These are phyloP conservation scores for Oncorhynchus nerka DNA, from an alignment of 2,113 vertebrate species.

Conservation along the genomic window DNA sequence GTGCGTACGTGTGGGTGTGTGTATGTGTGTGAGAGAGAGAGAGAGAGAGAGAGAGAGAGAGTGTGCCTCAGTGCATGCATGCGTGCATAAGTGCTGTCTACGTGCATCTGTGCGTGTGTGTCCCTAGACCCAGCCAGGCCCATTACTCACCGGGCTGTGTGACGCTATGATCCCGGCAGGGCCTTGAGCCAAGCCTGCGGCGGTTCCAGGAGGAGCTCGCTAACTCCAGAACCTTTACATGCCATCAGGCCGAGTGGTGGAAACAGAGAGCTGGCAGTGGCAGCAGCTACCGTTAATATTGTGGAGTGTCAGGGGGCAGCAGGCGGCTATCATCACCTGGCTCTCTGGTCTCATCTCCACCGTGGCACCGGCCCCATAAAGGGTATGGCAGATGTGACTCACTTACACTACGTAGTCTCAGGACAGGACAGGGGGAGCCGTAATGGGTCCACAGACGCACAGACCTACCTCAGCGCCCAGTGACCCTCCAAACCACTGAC, in stretches of 20 bases:
- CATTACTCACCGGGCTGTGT: constrained; percentile 3
- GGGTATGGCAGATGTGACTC: constrained; percentile 18
- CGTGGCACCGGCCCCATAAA: constrained; percentile 10
- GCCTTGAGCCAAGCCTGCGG: constrained; percentile 60
- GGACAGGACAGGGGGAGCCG: neutral
- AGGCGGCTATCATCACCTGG: constrained; percentile 44
- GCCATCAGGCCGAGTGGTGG: constrained; percentile 39
- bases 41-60: too few relatives aligned
- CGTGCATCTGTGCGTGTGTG: neutral
- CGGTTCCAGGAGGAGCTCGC: constrained; percentile 56
- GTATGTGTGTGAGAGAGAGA: too few relatives aligned
- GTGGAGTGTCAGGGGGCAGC: constrained; percentile 44
- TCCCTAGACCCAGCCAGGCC: neutral
- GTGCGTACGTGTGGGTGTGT: constrained; percentile 16
- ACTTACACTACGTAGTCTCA: constrained; percentile 16
- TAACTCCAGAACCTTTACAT: constrained; percentile 47
- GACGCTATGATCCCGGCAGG: constrained; percentile 52
- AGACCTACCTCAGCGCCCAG: constrained; percentile 19
- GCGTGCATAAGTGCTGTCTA: too few relatives aligned
- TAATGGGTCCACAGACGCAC: neutral
- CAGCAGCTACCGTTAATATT: constrained; percentile 44
- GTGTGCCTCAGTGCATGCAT: too few relatives aligned
- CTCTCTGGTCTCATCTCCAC: constrained; percentile 20
- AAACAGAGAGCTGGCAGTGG: constrained; percentile 29
- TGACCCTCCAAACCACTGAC: neutral